Evolutionary conservation across 2,797 vertebrate genomes (phyloP).

Genomic region (Schizopygopsis pylzovi): DNA sequence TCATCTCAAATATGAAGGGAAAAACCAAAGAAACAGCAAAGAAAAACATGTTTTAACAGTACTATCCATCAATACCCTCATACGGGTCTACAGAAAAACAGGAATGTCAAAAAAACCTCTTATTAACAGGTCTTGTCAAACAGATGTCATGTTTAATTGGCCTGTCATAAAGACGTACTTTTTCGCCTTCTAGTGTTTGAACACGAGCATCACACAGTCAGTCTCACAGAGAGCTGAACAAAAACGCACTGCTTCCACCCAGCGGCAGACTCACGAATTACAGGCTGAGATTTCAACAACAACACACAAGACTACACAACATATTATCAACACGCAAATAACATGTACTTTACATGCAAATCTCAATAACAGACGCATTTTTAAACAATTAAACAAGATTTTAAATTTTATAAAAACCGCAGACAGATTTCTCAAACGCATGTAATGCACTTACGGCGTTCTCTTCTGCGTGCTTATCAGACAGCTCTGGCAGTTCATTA

Average conservation of each 20-base stretch:
- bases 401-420: neutral
- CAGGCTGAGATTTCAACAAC: neutral
- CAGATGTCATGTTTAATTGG: neutral
- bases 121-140: neutral
- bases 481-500: neutral
- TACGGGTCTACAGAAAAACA: neutral
- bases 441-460: no score
- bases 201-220: neutral
- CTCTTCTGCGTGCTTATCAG: no score
- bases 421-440: neutral
- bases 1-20: neutral
- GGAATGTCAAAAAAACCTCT: neutral
- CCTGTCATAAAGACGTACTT: neutral
- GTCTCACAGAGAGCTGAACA: neutral
- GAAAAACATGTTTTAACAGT: neutral
- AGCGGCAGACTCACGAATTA: neutral
- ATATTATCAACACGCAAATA: neutral
- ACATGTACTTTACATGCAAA: neutral
- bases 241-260: neutral
- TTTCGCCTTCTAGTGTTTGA: slow-evolving; percentile 14
- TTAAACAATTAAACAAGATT: no score
- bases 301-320: neutral
- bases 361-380: neutral
- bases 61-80: neutral
- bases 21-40: neutral